phyloP scores from a whole-genome alignment of 2,888 invertebrate genomes.

The Chalcosyrphus nemorum region DNA sequence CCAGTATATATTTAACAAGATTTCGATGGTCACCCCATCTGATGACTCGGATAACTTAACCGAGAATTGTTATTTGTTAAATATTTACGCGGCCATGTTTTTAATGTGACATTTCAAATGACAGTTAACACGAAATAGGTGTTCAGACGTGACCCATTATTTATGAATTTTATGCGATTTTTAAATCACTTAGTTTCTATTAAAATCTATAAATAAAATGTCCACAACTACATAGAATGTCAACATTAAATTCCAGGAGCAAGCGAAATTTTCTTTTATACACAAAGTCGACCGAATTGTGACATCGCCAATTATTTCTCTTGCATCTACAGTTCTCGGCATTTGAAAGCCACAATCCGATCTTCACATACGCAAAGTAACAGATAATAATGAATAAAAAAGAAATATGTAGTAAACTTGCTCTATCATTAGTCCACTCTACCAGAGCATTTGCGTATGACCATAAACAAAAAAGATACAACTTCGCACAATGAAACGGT shows the following conservation, averaged over 20 bases:
- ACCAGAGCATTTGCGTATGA: constrained; percentile 56
- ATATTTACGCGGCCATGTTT: too few species aligned
- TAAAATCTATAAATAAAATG: not conserved
- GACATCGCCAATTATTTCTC: constrained; percentile 36
- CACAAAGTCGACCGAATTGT: constrained; percentile 33
- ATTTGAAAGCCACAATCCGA: constrained; percentile 1
- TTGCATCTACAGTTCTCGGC: not conserved
- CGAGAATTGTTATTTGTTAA: too few species aligned
- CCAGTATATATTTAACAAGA: too few species aligned
- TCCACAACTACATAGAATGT: too few species aligned
- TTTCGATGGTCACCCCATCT: too few species aligned
- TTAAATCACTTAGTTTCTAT: not conserved
- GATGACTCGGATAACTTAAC: too few species aligned
- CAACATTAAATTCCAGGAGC: not conserved
- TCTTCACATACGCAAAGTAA: constrained; percentile 28
- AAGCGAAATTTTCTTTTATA: constrained; percentile 3
- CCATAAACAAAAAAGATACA: constrained; percentile 19
- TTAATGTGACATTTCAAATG: too few species aligned
- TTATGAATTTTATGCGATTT: too few species aligned
- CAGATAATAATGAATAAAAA: not conserved
- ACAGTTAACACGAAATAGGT: too few species aligned
- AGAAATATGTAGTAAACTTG: constrained; percentile 1
- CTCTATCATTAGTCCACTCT: constrained; percentile 60
- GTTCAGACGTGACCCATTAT: too few species aligned
- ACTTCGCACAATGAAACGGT: constrained; percentile 64